Evolutionary conservation across 2,113 vertebrate species (phyloP).

Genomic region (Atlantisia rogersi): DNA sequence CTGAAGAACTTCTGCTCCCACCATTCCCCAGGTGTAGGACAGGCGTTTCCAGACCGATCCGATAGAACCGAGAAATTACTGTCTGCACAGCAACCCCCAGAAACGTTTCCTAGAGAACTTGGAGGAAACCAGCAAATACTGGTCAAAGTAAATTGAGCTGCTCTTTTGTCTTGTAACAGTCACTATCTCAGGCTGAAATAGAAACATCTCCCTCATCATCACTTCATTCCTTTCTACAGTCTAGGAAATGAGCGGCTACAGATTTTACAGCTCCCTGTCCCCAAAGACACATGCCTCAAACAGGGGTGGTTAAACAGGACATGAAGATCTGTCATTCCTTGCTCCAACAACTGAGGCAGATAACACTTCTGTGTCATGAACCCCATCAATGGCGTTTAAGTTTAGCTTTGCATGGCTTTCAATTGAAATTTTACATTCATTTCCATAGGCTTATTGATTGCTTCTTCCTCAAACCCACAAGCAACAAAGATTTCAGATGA

Average conservation of each 20-base stretch:
- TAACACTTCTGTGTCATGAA: neutral
- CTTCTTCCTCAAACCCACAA: neutral
- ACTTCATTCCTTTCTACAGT: neutral
- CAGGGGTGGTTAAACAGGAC: neutral
- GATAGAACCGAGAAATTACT: neutral
- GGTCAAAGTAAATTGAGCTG: neutral
- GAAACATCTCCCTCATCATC: neutral
- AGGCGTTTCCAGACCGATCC: neutral
- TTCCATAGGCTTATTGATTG: neutral
- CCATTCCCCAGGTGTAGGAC: neutral
- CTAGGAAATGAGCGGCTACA: neutral
- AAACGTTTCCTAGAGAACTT: neutral
- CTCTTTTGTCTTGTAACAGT: neutral
- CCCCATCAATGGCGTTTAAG: neutral
- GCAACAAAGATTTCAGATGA: neutral
- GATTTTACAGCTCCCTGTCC: neutral
- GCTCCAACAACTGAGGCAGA: neutral
- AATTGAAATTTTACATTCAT: neutral
- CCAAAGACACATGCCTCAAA: neutral
- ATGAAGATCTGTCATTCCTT: neutral
- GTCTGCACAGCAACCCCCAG: neutral
- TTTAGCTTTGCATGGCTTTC: neutral
- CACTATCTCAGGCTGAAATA: neutral
- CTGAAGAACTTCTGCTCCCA: neutral
- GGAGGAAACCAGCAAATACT: neutral